Conservation (phyloP, 2,888 invertebrate genomes). For the Marasmarcha lunaedactyla region DNA sequence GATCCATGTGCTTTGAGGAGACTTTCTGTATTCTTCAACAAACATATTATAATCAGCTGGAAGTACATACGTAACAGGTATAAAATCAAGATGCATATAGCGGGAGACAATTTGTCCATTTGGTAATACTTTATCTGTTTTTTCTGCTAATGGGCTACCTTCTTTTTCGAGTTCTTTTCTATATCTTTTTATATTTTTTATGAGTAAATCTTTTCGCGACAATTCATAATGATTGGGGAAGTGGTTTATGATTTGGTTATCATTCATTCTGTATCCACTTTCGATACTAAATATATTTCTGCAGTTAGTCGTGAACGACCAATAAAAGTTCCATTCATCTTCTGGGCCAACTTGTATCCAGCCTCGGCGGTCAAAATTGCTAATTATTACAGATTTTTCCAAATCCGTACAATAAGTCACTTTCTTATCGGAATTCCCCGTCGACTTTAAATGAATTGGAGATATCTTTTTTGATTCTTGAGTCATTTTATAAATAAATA, state of each 20-base stretch:
- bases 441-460: neutral
- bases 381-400: constrained; percentile 92
- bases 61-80: constrained; percentile 93
- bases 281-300: constrained; percentile 92
- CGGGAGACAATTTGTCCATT: constrained; percentile 76
- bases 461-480: neutral
- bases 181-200: constrained; percentile 95
- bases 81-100: constrained; percentile 88
- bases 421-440: constrained; percentile 3
- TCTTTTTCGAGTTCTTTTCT: constrained; percentile 92
- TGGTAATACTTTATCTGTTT: constrained; percentile 57
- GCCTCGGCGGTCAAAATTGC: constrained; percentile 92
- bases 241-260: constrained; percentile 95
- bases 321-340: constrained; percentile 97
- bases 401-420: constrained; percentile 80
- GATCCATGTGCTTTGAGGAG: constrained; percentile 96
- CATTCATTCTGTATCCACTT: constrained; percentile 90
- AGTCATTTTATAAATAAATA: neutral
- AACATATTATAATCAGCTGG: constrained; percentile 98
- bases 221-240: constrained; percentile 86
- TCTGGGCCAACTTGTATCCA: constrained; percentile 89
- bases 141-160: constrained; percentile 86
- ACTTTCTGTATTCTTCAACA: constrained; percentile 94
- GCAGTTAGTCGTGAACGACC: constrained; percentile 93
- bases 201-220: constrained; percentile 88